These are phyloP conservation scores for Noctua janthe DNA, from an alignment of 2,888 invertebrate genomes.

Conservation along the genomic window DNA sequence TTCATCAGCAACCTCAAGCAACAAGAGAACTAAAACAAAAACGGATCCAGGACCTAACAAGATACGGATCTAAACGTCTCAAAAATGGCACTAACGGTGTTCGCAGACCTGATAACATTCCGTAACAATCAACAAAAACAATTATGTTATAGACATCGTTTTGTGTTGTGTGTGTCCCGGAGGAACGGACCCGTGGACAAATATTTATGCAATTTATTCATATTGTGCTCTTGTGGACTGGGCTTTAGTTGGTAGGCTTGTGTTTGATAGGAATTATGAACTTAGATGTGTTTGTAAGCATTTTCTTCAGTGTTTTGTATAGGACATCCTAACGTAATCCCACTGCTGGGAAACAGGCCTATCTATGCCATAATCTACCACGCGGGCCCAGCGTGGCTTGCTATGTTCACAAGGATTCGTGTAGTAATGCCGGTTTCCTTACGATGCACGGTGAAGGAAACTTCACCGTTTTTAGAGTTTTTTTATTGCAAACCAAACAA, in stretches of 20 bases:
- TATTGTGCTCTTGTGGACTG: slow-evolving; percentile 73
- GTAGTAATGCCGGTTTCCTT: background rate
- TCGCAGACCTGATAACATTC: slow-evolving; percentile 82
- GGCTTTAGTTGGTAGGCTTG: slow-evolving; percentile 49
- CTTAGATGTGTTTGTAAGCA: background rate
- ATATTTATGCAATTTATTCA: slow-evolving; percentile 89
- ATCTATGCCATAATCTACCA: background rate
- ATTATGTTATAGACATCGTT: slow-evolving; percentile 86
- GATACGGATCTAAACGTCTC: slow-evolving; percentile 74
- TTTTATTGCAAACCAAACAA: background rate
- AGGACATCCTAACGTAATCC: background rate
- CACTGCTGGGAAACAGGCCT: background rate
- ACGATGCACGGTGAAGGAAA: too few species aligned
- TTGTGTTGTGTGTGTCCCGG: slow-evolving; percentile 78
- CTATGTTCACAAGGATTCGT: background rate
- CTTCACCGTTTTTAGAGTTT: background rate
- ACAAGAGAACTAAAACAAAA: slow-evolving; percentile 9
- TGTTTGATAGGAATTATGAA: slow-evolving; percentile 11
- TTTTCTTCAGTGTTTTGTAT: background rate
- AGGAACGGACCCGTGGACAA: slow-evolving; percentile 80
- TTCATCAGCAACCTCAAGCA: slow-evolving; percentile 3
- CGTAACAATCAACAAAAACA: slow-evolving; percentile 86
- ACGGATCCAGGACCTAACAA: slow-evolving; percentile 54
- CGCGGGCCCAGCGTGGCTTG: background rate
- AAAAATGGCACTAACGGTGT: slow-evolving; percentile 87